These are phyloP conservation scores for Drosophila phalerata DNA, from an alignment of 2,888 invertebrate genomes.

Conservation along the genomic window DNA sequence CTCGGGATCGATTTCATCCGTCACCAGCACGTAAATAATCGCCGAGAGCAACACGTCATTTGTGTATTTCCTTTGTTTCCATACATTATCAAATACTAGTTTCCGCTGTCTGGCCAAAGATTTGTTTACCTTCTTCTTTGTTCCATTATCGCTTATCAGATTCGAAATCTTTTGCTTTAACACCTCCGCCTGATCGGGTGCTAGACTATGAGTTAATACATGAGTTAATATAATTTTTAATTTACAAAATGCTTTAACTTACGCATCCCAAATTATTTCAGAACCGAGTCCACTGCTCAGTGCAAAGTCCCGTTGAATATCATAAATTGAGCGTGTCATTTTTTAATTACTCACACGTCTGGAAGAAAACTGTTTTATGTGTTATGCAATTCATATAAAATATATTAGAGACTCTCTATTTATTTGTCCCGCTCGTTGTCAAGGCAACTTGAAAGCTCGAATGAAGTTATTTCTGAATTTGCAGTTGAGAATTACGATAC, in stretches of 20 bases:
- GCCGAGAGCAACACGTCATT: slow-evolving; percentile 76
- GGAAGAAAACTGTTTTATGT: slow-evolving; percentile 5
- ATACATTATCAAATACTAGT: slow-evolving; percentile 68
- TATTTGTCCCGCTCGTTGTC: slow-evolving; percentile 25
- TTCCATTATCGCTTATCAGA: slow-evolving; percentile 39
- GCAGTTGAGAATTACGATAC: too few relatives aligned
- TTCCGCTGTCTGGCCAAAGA: slow-evolving; percentile 56
- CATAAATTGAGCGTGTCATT: slow-evolving; percentile 65
- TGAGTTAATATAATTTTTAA: neutral
- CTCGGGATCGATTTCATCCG: slow-evolving; percentile 51
- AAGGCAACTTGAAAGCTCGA: slow-evolving; percentile 13
- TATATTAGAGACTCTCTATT: slow-evolving; percentile 1
- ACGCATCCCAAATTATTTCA: slow-evolving; percentile 82
- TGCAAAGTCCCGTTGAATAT: slow-evolving; percentile 80
- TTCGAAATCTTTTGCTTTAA: slow-evolving; percentile 61
- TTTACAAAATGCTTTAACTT: slow-evolving; percentile 35
- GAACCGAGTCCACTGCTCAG: slow-evolving; percentile 64
- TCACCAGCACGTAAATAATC: slow-evolving; percentile 77
- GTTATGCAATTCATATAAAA: slow-evolving; percentile 3
- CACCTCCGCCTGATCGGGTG: slow-evolving; percentile 62
- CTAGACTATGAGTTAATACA: slow-evolving; percentile 36
- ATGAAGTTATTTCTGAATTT: neutral
- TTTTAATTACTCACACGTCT: slow-evolving; percentile 1
- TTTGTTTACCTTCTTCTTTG: slow-evolving; percentile 1
- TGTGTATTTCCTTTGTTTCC: slow-evolving; percentile 77